phyloP scores from a whole-genome alignment of 2,888 invertebrate species.

The Acrobeloides nanus region DNA sequence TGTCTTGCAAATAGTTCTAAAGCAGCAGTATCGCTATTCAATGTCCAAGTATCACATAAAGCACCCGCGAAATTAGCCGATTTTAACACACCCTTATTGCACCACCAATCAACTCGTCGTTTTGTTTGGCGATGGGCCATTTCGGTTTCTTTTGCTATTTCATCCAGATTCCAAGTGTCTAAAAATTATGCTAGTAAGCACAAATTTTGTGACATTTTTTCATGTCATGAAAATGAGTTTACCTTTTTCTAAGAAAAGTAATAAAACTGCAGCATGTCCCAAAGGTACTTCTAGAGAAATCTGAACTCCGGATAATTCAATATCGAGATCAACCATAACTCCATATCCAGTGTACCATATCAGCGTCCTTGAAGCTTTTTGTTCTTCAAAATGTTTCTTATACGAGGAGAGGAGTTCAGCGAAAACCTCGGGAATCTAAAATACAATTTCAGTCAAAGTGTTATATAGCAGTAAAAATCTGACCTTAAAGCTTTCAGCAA shows the following conservation, averaged over 20 bases:
- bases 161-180: constrained; percentile 36
- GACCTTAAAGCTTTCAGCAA: constrained; percentile 20
- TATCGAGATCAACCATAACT: constrained; percentile 27
- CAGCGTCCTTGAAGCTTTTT: constrained; percentile 27
- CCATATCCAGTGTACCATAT: constrained; percentile 27
- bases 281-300: constrained; percentile 31
- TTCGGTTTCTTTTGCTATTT: constrained; percentile 25
- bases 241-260: constrained; percentile 36
- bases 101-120: constrained; percentile 37
- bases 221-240: constrained; percentile 6
- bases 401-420: constrained; percentile 24
- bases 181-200: constrained; percentile 10
- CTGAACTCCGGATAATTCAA: constrained; percentile 29
- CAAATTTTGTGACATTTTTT: constrained; percentile 7
- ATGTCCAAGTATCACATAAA: constrained; percentile 8
- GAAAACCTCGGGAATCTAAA: constrained; percentile 25
- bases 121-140: constrained; percentile 20
- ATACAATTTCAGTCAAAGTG: not conserved
- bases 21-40: constrained; percentile 5
- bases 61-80: no score
- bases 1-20: constrained; percentile 12
- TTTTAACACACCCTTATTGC: constrained; percentile 18
- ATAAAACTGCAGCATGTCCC: constrained; percentile 32
- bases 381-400: constrained; percentile 16
- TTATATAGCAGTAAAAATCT: not conserved